Evolutionary conservation across 2,888 invertebrate genomes (phyloP).

Genomic region (Myopa tessellatipennis): DNA sequence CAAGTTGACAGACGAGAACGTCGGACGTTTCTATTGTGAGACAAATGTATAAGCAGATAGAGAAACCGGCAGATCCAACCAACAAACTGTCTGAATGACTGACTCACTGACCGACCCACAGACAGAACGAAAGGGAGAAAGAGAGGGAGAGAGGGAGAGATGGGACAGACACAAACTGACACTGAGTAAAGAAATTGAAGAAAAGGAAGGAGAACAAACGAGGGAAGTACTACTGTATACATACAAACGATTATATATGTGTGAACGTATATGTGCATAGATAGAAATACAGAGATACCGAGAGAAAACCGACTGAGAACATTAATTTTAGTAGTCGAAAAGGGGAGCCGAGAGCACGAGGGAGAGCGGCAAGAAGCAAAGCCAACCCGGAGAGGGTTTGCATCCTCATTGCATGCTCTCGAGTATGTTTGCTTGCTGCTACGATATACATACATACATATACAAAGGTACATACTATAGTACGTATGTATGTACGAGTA

Average conservation of each 20-base stretch:
- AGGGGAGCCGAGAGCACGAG: not conserved
- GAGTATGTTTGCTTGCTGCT: not conserved
- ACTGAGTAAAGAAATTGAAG: no score
- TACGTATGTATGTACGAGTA: not conserved
- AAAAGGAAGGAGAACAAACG: not conserved
- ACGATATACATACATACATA: not conserved
- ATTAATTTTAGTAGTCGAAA: not conserved
- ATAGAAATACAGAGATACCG: not conserved
- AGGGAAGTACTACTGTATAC: not conserved
- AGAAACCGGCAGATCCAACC: constrained; percentile 45
- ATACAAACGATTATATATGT: no score
- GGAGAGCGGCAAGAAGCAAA: not conserved
- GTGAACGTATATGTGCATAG: no score
- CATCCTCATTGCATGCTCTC: not conserved
- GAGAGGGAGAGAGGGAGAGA: not conserved
- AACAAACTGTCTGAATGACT: constrained; percentile 2
- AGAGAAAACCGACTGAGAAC: not conserved
- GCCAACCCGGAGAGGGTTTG: not conserved
- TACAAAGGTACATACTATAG: not conserved
- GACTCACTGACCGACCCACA: not conserved
- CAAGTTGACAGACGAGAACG: not conserved
- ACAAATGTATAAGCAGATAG: not conserved
- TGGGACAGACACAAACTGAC: no score
- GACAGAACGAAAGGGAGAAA: not conserved
- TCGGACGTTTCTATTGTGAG: not conserved